Percentiles rank a stretch among this genome's conserved stretches.
Conservation (phyloP, 2,888 invertebrate species). For the Pollenia griseotomentosa region DNA sequence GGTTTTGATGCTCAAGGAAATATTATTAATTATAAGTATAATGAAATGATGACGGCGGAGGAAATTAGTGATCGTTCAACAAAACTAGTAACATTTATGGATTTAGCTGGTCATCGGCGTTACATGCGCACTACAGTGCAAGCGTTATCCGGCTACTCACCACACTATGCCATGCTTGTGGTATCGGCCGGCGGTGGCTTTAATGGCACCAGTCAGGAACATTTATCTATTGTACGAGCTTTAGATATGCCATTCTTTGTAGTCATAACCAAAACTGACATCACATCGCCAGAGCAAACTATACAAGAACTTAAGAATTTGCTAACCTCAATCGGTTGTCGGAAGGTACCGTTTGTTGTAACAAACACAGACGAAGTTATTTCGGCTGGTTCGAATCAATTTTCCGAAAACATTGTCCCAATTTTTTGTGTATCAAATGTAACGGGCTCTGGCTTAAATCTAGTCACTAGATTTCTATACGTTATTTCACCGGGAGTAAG, state of each 20-base stretch:
- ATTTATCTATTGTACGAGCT: constrained; percentile 92
- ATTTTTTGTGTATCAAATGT: constrained; percentile 96
- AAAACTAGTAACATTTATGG: constrained; percentile 97
- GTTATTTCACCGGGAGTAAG: constrained; percentile 90
- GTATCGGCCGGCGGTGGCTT: constrained; percentile 93
- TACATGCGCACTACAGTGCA: constrained; percentile 97
- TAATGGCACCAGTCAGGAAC: constrained; percentile 94
- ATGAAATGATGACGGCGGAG: constrained; percentile 95
- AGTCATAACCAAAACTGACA: constrained; percentile 96
- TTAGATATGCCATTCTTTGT: constrained; percentile 95
- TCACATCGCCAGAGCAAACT: constrained; percentile 87
- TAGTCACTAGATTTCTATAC: constrained; percentile 94
- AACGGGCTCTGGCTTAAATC: constrained; percentile 92
- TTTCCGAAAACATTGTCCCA: constrained; percentile 88
- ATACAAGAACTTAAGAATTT: constrained; percentile 87
- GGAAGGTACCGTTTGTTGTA: constrained; percentile 88
- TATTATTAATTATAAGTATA: constrained; percentile 94
- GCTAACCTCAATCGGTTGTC: constrained; percentile 88
- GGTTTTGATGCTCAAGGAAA: constrained; percentile 95
- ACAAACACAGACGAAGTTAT: constrained; percentile 89
- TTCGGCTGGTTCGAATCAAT: constrained; percentile 88
- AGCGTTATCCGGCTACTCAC: constrained; percentile 96
- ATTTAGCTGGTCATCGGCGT: constrained; percentile 97
- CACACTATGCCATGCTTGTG: constrained; percentile 95
- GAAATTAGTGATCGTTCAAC: constrained; percentile 96